A percentile compares a stretch with the other conserved stretches of the same genome.
phyloP scores from a whole-genome alignment of 2,113 vertebrate genomes.

The Elephantulus edwardii region DNA sequence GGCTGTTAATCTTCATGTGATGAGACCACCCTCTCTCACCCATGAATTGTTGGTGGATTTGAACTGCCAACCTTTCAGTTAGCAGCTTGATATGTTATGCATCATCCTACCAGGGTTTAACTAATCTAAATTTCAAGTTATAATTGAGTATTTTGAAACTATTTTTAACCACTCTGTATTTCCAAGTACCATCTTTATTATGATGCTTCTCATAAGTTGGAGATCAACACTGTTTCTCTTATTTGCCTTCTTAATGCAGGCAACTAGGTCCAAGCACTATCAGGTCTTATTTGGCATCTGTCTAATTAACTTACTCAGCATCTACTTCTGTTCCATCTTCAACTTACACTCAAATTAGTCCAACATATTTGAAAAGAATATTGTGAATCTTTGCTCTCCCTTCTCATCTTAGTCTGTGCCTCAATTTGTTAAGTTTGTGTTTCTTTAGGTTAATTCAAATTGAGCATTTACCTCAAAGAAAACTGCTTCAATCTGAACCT shows the following conservation, averaged over 20 bases:
- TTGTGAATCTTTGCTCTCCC: neutral
- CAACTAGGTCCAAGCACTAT: neutral
- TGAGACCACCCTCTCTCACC: too few species aligned
- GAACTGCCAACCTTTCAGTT: too few species aligned
- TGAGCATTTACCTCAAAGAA: neutral
- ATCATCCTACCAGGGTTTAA: neutral
- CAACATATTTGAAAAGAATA: neutral
- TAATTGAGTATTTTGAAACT: fast-evolving
- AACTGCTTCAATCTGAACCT: neutral
- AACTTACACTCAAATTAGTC: neutral
- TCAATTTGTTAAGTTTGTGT: neutral
- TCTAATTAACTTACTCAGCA: neutral
- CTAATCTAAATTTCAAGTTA: neutral
- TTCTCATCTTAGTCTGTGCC: neutral
- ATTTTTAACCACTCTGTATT: too few species aligned
- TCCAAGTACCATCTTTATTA: neutral
- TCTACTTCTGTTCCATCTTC: neutral
- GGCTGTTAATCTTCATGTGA: too few species aligned
- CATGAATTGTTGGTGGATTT: too few species aligned
- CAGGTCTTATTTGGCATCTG: fast-evolving
- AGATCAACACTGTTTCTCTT: neutral
- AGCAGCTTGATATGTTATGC: too few species aligned
- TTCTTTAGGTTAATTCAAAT: neutral
- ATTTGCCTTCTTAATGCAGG: neutral
- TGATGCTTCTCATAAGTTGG: fast-evolving